phyloP scores from a whole-genome alignment of 2,797 vertebrate genomes.

The Ctenochaetus hawaiiensis region DNA sequence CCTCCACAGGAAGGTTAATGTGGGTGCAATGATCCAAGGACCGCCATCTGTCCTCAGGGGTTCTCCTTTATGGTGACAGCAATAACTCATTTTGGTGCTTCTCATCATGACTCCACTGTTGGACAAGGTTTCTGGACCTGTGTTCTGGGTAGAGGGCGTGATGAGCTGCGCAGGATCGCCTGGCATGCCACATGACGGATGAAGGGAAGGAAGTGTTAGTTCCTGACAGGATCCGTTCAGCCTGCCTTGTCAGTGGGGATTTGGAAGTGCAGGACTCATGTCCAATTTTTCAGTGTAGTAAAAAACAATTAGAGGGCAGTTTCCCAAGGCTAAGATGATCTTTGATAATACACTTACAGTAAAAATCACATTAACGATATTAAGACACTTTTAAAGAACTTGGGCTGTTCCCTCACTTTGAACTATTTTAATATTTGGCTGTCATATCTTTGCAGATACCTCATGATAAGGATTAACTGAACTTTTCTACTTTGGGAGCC shows the following conservation, averaged over 20 bases:
- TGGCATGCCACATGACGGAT: conserved; percentile 63
- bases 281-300: conserved; percentile 22
- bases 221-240: conserved; percentile 24
- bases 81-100: conserved; percentile 74
- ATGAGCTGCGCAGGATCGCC: conserved; percentile 40
- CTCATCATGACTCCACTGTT: conserved; percentile 58
- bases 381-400: neutral
- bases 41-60: conserved; percentile 58
- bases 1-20: conserved; percentile 69
- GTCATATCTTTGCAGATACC: too few species aligned
- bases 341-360: neutral
- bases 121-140: conserved; percentile 58
- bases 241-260: conserved; percentile 38
- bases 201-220: conserved; percentile 32
- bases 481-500: conserved; percentile 6
- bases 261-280: conserved; percentile 28
- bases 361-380: conserved; percentile 1
- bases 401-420: too few species aligned
- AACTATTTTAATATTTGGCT: too few species aligned
- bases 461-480: neutral
- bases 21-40: conserved; percentile 62
- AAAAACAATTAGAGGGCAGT: conserved; percentile 15
- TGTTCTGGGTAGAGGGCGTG: conserved; percentile 47
- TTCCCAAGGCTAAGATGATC: conserved; percentile 11
- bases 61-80: conserved; percentile 67